Evolutionary conservation across 2,113 vertebrate species (phyloP).

Genomic region (Pampusana beccarii): DNA sequence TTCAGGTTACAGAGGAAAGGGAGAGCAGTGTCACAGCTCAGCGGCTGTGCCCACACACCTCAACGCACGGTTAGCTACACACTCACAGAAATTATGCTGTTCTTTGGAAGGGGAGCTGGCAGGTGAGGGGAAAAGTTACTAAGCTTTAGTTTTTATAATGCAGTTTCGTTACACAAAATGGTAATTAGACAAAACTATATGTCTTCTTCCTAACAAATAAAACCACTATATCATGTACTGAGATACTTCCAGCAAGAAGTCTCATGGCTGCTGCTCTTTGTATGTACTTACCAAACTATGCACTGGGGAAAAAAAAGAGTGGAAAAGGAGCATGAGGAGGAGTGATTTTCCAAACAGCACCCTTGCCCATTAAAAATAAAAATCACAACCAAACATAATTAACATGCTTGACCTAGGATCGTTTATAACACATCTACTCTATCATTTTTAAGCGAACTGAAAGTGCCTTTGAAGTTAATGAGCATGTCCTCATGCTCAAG

Average conservation of each 20-base stretch:
- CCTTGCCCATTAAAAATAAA: neutral
- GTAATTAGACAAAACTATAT: neutral
- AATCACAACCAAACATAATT: neutral
- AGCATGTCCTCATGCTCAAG: neutral
- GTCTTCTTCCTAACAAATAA: neutral
- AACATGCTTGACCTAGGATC: neutral
- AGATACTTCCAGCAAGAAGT: neutral
- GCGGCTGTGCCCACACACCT: neutral
- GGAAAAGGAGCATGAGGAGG: neutral
- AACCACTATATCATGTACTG: neutral
- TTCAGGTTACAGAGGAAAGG: neutral
- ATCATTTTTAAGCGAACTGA: neutral
- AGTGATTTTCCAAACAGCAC: neutral
- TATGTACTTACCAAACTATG: neutral
- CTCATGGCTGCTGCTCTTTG: neutral
- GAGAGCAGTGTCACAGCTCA: neutral
- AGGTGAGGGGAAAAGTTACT: neutral
- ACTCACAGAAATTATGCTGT: neutral
- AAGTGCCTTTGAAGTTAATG: conserved; percentile 30
- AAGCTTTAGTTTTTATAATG: neutral
- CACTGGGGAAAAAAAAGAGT: neutral
- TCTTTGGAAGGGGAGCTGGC: neutral
- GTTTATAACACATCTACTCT: neutral
- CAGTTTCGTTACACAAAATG: neutral
- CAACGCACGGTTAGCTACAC: neutral